Evolutionary conservation across 2,888 invertebrate genomes (phyloP).

Genomic region (Ctena decussata): DNA sequence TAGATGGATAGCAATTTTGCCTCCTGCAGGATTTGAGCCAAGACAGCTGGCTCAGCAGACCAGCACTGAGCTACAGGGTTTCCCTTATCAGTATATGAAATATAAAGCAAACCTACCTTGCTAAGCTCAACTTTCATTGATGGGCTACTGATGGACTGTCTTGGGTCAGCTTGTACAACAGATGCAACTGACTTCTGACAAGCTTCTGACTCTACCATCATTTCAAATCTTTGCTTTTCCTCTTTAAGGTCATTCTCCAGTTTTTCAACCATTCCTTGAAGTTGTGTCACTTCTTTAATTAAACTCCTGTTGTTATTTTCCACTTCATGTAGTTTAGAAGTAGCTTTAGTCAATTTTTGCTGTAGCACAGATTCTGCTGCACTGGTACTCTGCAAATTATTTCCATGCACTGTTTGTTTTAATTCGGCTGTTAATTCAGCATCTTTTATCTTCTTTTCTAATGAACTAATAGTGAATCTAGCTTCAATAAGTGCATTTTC

Average conservation of each 20-base stretch:
- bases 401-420: constrained; percentile 11
- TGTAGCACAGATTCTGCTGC: constrained; percentile 43
- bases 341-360: constrained; percentile 58
- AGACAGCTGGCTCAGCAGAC: no score
- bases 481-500: constrained; percentile 71
- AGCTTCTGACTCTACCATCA: constrained; percentile 24
- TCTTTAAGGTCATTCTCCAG: constrained; percentile 54
- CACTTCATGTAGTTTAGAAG: constrained; percentile 49
- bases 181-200: constrained; percentile 47
- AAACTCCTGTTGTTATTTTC: constrained; percentile 55
- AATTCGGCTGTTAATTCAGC: constrained; percentile 29
- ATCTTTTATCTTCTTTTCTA: constrained; percentile 59
- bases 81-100: no score
- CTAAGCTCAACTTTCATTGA: constrained; percentile 62
- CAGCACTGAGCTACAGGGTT: no score
- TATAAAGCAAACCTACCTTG: constrained; percentile 56
- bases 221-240: constrained; percentile 29
- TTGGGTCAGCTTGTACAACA: constrained; percentile 19
- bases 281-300: constrained; percentile 61
- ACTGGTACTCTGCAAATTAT: constrained; percentile 4
- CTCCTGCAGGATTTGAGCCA: no score
- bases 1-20: no score
- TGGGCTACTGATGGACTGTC: constrained; percentile 65
- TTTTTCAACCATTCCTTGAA: constrained; percentile 59
- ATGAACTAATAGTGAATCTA: constrained; percentile 51